These are phyloP conservation scores for Anguilla pacifica DNA, from an alignment of 2,797 vertebrate genomes.

Conservation along the genomic window DNA sequence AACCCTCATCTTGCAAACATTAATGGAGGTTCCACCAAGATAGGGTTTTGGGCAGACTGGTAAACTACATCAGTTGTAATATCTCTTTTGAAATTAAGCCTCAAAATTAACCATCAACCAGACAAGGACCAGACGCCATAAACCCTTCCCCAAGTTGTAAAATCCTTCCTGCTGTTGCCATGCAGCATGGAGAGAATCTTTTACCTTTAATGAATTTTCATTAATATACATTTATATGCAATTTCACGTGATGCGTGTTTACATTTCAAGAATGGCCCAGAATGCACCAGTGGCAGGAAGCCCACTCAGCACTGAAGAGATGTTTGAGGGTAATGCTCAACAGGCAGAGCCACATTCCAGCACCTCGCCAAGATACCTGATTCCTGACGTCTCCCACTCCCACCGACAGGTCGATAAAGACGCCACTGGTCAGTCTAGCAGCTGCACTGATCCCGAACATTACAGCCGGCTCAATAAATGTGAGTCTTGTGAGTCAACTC, in stretches of 20 bases:
- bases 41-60: too few species aligned
- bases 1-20: too few species aligned
- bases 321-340: background rate
- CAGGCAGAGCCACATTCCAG: background rate
- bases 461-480: background rate
- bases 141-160: too few species aligned
- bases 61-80: too few species aligned
- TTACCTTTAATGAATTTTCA: background rate
- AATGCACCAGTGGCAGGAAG: background rate
- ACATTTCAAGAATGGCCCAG: conserved; percentile 29
- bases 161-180: too few species aligned
- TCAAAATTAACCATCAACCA: too few species aligned
- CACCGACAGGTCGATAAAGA: background rate
- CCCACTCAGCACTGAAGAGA: conserved; percentile 2
- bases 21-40: too few species aligned
- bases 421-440: conserved; percentile 11
- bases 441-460: background rate
- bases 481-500: background rate
- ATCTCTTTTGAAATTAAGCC: too few species aligned
- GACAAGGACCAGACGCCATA: too few species aligned
- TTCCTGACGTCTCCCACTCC: background rate
- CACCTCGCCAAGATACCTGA: background rate
- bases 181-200: too few species aligned
- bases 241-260: background rate
- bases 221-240: background rate